Conservation (phyloP, 2,797 vertebrate genomes). For the Tiaroga cobitis region DNA sequence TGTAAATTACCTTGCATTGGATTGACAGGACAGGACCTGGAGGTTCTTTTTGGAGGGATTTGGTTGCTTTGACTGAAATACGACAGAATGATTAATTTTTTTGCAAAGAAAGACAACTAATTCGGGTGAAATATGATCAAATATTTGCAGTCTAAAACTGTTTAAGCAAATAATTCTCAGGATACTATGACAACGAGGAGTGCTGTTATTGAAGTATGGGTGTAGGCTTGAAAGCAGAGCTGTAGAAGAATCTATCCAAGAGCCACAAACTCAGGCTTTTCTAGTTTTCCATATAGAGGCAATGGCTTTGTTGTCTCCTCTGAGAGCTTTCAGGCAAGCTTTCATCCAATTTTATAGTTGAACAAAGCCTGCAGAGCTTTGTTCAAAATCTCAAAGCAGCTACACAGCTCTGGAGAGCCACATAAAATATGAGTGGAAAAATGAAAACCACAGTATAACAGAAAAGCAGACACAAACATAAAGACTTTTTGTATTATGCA, state of each 20-base stretch:
- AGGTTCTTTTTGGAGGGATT: not conserved
- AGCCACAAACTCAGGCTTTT: conserved; percentile 49
- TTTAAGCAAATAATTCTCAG: conserved; percentile 25
- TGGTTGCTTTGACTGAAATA: not conserved
- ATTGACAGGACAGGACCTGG: not conserved
- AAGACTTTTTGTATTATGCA: conserved; percentile 53
- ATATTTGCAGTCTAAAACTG: conserved; percentile 29
- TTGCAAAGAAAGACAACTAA: not conserved
- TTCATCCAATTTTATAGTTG: conserved; percentile 62
- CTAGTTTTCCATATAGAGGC: conserved; percentile 33
- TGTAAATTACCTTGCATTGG: not conserved
- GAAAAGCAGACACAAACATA: conserved; percentile 50
- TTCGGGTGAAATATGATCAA: conserved; percentile 30
- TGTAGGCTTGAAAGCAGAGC: conserved; percentile 41
- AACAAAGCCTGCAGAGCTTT: conserved; percentile 61
- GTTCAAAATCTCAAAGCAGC: conserved; percentile 57
- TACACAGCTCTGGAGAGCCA: conserved; percentile 54
- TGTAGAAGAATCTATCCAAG: conserved; percentile 49
- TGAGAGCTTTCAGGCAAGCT: conserved; percentile 54
- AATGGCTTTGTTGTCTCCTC: conserved; percentile 57
- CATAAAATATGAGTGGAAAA: conserved; percentile 55
- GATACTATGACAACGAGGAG: conserved; percentile 20
- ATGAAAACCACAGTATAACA: conserved; percentile 48
- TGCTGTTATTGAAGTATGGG: conserved; percentile 19
- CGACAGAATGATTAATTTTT: not conserved